Percentiles rank a stretch among this genome's conserved stretches.
Conservation (phyloP, 1,140 invertebrate species). For the Vanessa tameamea region DNA sequence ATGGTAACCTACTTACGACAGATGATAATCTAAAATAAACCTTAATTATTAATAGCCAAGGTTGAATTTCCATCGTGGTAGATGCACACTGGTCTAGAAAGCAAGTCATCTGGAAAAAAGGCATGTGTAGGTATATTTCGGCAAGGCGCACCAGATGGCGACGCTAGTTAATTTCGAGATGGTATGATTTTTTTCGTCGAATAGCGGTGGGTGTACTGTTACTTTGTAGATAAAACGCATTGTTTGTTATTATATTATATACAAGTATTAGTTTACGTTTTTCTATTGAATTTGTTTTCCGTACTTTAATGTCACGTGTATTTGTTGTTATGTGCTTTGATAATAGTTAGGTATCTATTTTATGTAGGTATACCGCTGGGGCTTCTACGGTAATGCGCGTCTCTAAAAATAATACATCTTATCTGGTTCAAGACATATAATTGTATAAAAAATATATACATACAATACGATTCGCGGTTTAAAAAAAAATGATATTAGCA, state of each 20-base stretch:
- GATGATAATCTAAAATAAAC: conserved; percentile 15
- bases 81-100: conserved; percentile 36
- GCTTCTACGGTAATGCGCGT: too few species aligned
- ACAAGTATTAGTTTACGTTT: background rate
- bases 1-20: conserved; percentile 1
- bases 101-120: conserved; percentile 63
- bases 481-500: too few species aligned
- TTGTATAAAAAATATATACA: too few species aligned
- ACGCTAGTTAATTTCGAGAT: conserved; percentile 56
- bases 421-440: too few species aligned
- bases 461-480: too few species aligned
- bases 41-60: conserved; percentile 20
- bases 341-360: background rate
- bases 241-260: conserved; percentile 13
- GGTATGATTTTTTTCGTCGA: conserved; percentile 47
- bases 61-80: conserved; percentile 21
- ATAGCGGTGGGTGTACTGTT: conserved; percentile 45
- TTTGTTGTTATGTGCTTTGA: background rate
- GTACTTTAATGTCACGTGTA: background rate
- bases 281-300: background rate
- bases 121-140: conserved; percentile 67
- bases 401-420: too few species aligned
- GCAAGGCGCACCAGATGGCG: conserved; percentile 65
- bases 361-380: too few species aligned
- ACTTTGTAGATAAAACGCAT: conserved; percentile 29